Percentiles rank a stretch among this genome's conserved stretches.
Evolutionary conservation across 2,797 vertebrate species (phyloP).

Genomic region (Anas bernieri): DNA sequence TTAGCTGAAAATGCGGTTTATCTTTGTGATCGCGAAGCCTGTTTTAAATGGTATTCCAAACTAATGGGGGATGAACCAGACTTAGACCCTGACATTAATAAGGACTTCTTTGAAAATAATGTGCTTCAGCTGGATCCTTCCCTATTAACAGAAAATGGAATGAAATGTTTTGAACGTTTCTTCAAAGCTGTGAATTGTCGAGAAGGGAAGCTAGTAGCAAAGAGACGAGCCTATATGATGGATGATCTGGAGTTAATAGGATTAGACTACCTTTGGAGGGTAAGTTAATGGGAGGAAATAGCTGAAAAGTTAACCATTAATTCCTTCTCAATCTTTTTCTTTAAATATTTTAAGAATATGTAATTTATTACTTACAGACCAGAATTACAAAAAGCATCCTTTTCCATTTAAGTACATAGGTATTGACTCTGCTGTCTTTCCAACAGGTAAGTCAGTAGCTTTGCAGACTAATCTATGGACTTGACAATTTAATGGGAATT

Average conservation of each 20-base stretch:
- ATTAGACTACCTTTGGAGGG: constrained; percentile 99
- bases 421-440: background rate
- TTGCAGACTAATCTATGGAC: background rate
- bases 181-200: constrained; percentile 99
- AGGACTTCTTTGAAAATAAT: constrained; percentile 99
- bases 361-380: background rate
- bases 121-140: constrained; percentile 98
- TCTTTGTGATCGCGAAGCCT: constrained; percentile 98
- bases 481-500: background rate
- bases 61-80: constrained; percentile 99
- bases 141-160: constrained; percentile 97
- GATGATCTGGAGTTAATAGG: constrained; percentile 99
- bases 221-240: constrained; percentile 99
- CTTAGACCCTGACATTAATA: constrained; percentile 99
- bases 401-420: background rate
- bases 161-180: constrained; percentile 99
- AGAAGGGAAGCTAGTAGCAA: constrained; percentile 98
- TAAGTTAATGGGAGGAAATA: constrained; percentile 77
- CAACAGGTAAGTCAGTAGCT: background rate
- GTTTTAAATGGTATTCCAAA: constrained; percentile 99
- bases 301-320: background rate
- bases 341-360: background rate
- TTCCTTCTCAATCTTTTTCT: background rate
- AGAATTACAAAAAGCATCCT: background rate
- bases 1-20: constrained; percentile 99